Conservation (phyloP, 1,140 invertebrate species). For the Calephelis virginiensis region DNA sequence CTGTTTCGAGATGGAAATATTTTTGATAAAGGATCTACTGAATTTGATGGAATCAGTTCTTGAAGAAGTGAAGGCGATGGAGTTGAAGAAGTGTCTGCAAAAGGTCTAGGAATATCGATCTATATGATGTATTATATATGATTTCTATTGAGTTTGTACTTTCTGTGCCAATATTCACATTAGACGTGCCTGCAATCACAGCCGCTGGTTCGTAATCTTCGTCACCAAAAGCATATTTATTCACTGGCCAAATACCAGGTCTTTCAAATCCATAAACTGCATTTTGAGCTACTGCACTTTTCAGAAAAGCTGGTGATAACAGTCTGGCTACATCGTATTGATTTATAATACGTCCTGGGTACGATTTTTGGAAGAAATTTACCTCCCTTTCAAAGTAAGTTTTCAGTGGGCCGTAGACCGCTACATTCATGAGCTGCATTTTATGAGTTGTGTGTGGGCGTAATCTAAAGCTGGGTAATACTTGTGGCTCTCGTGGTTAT, state of each 20-base stretch:
- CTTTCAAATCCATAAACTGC: constrained; percentile 51
- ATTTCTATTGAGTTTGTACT: constrained; percentile 48
- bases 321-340: constrained; percentile 26
- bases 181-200: constrained; percentile 49
- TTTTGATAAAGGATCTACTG: too few species aligned
- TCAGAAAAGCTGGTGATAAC: constrained; percentile 48
- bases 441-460: constrained; percentile 41
- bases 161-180: constrained; percentile 59
- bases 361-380: too few species aligned
- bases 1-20: too few species aligned
- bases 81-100: constrained; percentile 29
- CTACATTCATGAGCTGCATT: constrained; percentile 59
- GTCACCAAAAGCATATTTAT: constrained; percentile 51
- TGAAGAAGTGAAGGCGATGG: too few species aligned
- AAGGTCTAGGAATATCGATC: constrained; percentile 62
- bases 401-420: constrained; percentile 44
- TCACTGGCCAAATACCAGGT: constrained; percentile 56
- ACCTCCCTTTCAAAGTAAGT: not conserved
- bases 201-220: constrained; percentile 41
- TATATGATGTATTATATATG: too few species aligned
- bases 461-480: constrained; percentile 30
- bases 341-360: not conserved
- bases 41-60: too few species aligned
- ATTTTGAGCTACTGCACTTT: constrained; percentile 51
- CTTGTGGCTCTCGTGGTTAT: constrained; percentile 31